Base-by-base conservation (phyloP, 1,140 invertebrate genomes). In the Maniola jurtina region DNA sequence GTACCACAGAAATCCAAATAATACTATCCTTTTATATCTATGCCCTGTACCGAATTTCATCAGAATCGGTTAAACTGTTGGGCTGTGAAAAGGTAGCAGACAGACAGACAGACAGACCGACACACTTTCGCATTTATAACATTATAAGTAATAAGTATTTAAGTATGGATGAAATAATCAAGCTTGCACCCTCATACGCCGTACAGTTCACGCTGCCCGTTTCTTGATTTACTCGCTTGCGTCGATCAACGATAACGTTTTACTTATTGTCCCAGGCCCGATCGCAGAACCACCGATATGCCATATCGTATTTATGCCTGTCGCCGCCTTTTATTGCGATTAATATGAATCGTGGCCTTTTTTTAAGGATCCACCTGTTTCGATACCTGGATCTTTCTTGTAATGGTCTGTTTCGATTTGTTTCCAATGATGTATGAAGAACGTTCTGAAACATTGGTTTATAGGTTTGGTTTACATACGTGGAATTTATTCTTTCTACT, bases 261-360 rank as follows among this genome's bases (percentile, higher is more conserved):
- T 84, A 86, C 80, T 86, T 86, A 86, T 86, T 86, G 81, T 86
- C 72, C 73, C 77, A 72, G 62, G 66, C 71, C 73, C 76, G 83
- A 83, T 81, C 81, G 76, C 61, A 74, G 72, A 76, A 77, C 75
- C 68, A 70, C 68, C 72, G 79, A 83, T 83, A 83, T 73, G 76
- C 75, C 71, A 76, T 76, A 75, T 77, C 76, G 78, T 80, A 84
- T 86, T 83, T 81, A 84, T 83, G 73, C 73, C 77, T 80, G 80
- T 86, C 83, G 79, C 62, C 72, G 72, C 76, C 77, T 79, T 83
- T 85, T 85, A 85, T 85, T 84, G 80, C 80, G 77, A 83, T 83
- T 83, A 80, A 82, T 85, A 78, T 77, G 77, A 77, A 73, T 60
- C 59, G 48, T 48, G 15, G 33, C 59, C 34, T 64, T 64, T 66